A percentile compares a stretch with the other conserved stretches of the same genome.
Conservation (phyloP, 2,113 vertebrate species). For the Oryzias melastigma region DNA sequence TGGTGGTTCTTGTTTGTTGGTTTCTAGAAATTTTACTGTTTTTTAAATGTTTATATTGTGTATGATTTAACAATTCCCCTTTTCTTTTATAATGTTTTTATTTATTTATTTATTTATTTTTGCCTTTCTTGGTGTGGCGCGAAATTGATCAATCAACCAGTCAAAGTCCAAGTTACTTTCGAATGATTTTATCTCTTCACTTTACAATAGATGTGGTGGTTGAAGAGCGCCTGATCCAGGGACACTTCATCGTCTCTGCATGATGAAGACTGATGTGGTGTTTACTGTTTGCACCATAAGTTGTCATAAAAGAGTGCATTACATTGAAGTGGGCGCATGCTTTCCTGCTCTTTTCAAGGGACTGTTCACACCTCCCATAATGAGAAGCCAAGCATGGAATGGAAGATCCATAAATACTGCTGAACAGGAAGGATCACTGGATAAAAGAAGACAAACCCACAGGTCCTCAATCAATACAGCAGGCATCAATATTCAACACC, state of each 20-base stretch:
- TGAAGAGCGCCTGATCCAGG: background rate
- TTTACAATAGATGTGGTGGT: no score
- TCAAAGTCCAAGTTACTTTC: no score
- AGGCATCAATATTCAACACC: slow-evolving; percentile 64
- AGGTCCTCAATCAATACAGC: slow-evolving; percentile 66
- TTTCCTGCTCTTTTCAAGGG: slow-evolving; percentile 49
- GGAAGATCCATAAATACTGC: slow-evolving; percentile 55
- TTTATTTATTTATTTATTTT: no score
- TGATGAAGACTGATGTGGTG: slow-evolving; percentile 19
- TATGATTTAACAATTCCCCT: no score
- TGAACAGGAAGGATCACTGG: slow-evolving; percentile 47
- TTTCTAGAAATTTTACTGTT: no score
- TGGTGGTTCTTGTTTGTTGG: no score
- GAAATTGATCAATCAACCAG: no score
- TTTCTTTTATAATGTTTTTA: no score
- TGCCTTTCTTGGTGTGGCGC: no score
- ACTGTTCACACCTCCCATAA: slow-evolving; percentile 54
- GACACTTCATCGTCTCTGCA: background rate
- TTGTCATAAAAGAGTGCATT: slow-evolving; percentile 33
- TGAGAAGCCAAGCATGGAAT: slow-evolving; percentile 51
- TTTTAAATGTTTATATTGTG: no score
- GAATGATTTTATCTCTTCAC: no score
- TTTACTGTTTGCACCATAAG: slow-evolving; percentile 26
- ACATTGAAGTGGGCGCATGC: slow-evolving; percentile 25
- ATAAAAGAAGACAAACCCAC: slow-evolving; percentile 67